Evolutionary conservation across 2,888 invertebrate genomes (phyloP).

Genomic region (Apodemia mormo): DNA sequence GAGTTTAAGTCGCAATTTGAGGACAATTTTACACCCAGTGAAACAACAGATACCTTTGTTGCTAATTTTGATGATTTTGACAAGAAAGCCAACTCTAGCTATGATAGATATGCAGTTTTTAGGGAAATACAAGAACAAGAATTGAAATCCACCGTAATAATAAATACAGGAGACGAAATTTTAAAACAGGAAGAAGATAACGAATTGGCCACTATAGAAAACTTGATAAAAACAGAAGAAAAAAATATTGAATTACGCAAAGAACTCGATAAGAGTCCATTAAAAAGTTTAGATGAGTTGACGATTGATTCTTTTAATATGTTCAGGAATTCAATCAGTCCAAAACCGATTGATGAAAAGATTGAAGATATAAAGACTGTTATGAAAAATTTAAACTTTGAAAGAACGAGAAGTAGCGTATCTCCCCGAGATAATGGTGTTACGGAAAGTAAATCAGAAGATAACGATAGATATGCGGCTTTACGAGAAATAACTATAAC

Average conservation of each 20-base stretch:
- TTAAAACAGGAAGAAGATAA: constrained; percentile 66
- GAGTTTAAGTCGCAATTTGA: constrained; percentile 82
- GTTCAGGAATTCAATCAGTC: constrained; percentile 71
- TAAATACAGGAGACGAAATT: constrained; percentile 53
- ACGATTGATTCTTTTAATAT: constrained; percentile 69
- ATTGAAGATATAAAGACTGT: constrained; percentile 75
- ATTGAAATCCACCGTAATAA: constrained; percentile 72
- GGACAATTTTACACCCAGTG: constrained; percentile 81
- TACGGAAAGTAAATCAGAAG: constrained; percentile 65
- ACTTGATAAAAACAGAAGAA: constrained; percentile 55
- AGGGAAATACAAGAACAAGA: constrained; percentile 92
- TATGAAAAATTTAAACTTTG: constrained; percentile 70
- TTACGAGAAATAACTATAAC: constrained; percentile 88
- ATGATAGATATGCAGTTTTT: constrained; percentile 94
- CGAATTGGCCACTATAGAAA: constrained; percentile 59
- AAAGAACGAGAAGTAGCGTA: constrained; percentile 61
- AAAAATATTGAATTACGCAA: constrained; percentile 51
- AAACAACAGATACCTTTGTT: constrained; percentile 79
- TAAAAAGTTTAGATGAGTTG: constrained; percentile 67
- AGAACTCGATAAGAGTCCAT: constrained; percentile 60
- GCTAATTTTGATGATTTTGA: constrained; percentile 85
- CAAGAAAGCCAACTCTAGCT: constrained; percentile 79
- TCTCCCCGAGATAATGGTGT: constrained; percentile 73
- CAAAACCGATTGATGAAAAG: constrained; percentile 72
- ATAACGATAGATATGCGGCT: constrained; percentile 89